phyloP scores from a whole-genome alignment of 1,140 invertebrate genomes.

The Drosophila nebulosa region DNA sequence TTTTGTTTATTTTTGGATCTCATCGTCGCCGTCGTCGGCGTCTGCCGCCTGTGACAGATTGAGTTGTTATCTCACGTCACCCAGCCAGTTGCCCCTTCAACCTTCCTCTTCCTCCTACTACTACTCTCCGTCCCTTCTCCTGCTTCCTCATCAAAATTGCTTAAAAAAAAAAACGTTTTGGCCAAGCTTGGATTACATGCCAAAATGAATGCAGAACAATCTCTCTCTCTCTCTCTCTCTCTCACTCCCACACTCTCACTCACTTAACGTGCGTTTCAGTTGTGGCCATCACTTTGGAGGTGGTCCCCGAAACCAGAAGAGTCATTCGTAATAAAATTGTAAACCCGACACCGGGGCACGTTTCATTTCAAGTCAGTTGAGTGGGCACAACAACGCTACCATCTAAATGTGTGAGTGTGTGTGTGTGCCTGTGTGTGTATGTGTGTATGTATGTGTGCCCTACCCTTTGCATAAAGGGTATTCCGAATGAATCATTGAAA shows the following conservation, averaged over 20 bases:
- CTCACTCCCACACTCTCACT: background rate
- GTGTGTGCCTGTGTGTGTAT: background rate
- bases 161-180: background rate
- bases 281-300: background rate
- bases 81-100: background rate
- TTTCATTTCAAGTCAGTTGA: constrained; percentile 35
- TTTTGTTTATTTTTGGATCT: constrained; percentile 64
- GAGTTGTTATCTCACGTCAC: constrained; percentile 34
- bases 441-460: too few species aligned
- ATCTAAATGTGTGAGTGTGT: background rate
- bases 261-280: background rate
- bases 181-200: constrained; percentile 4
- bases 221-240: background rate
- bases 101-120: background rate
- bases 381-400: constrained; percentile 20
- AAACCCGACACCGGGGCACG: constrained; percentile 61
- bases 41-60: constrained; percentile 20
- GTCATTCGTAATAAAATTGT: constrained; percentile 37
- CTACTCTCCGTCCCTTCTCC: background rate
- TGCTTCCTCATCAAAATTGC: background rate
- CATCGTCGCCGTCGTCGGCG: background rate
- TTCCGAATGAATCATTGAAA: background rate
- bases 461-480: background rate
- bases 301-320: background rate
- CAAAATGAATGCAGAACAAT: background rate